Evolutionary conservation across 1,140 invertebrate genomes (phyloP).

Genomic region (Lepidostoma basale): DNA sequence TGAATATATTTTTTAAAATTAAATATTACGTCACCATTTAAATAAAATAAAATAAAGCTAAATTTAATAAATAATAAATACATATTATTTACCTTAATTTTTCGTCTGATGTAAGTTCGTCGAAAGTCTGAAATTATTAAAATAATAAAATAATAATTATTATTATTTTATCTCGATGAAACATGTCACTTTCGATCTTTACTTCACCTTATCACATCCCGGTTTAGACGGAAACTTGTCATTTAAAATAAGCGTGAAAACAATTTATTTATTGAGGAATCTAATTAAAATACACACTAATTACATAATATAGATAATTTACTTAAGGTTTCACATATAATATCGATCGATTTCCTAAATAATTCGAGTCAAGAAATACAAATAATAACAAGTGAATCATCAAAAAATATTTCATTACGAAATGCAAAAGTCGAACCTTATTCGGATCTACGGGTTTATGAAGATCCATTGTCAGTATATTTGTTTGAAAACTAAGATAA

Average conservation of each 20-base stretch:
- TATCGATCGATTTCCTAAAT: not conserved
- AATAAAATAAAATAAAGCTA: not conserved
- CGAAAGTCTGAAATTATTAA: slow-evolving; percentile 67
- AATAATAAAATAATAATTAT: slow-evolving; percentile 25
- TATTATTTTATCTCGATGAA: not conserved
- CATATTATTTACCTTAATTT: slow-evolving; percentile 63
- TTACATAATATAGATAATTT: not conserved
- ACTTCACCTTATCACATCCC: not conserved
- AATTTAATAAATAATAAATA: not conserved
- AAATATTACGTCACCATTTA: not conserved
- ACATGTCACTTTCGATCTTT: not conserved
- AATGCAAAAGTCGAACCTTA: slow-evolving; percentile 56
- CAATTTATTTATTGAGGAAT: not conserved
- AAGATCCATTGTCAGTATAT: slow-evolving; percentile 57
- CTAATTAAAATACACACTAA: not conserved
- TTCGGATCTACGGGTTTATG: slow-evolving; percentile 68
- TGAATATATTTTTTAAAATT: not conserved
- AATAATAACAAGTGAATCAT: not conserved
- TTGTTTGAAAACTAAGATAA: not conserved
- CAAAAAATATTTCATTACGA: not conserved
- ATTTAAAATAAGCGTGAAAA: not conserved
- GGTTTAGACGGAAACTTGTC: not conserved
- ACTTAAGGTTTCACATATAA: not conserved
- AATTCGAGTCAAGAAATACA: not conserved
- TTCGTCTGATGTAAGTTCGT: slow-evolving; percentile 73